Evolutionary conservation across 2,113 vertebrate species (phyloP), one percentile per base, ranked within the genome.

Genomic region (Alligator mississippiensis): DNA sequence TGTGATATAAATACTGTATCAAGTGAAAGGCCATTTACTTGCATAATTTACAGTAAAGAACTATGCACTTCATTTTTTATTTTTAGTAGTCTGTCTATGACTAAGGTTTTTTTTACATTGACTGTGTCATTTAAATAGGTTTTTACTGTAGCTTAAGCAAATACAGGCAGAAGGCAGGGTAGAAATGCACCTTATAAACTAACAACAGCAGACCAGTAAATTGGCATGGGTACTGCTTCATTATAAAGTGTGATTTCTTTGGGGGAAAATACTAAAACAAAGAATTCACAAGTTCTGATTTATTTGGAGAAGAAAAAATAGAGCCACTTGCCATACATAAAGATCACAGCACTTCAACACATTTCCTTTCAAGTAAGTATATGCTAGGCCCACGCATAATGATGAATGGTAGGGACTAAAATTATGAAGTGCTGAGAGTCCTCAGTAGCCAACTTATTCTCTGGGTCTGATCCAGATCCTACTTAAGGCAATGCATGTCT

Each of bases 121-220:
- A 9, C 47, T 47, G 47, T 38, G 38, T 47, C 47, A 47, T 47
- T 47, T 47, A 47, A 47, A 47, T 47, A 47, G 47, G 47, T 96
- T 25, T 92, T 85, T 86, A 84, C 87, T 87, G 87, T 93, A 94
- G 78, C 80, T 96, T 70, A 81, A 86, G 80, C 85, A 96, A 94
- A 91, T 80, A 28, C 38, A 55, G 47, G 47, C 47, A 47, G 6
- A 47, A 47, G 47, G 47, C 47, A 47, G 47, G 38, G 47, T 47
- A 47, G 47, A 47, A 47, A 47, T 47, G 47, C 47, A 47, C 47
- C 47, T 47, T 47, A 8, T 47, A 47, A 47, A 47, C 47, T 47
- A 47, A 47, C 47, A 47, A 47, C 90, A 85, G 80, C 87, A 90
- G 93, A 92, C 85, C 61, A 93, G 80, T 75, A 81, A 94, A 89